Evolutionary conservation across 2,113 vertebrate species (phyloP), one percentile per base, ranked within the genome.

Genomic region (Coptodon rendalli): DNA sequence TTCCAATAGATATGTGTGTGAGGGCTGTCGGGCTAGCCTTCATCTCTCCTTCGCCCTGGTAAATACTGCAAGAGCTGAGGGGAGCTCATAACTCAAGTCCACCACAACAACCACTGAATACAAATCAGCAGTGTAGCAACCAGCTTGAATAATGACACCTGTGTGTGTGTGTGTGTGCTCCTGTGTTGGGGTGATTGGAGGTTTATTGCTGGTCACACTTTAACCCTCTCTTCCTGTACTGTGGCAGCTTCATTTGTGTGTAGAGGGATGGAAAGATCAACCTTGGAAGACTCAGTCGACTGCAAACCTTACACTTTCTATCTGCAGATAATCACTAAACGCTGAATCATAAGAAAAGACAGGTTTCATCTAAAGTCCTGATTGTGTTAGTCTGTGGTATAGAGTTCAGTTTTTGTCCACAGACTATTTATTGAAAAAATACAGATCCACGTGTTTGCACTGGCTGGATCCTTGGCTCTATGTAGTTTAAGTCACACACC

Each of bases 191-290:
- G 53, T 24, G 38, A 80, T 61, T 66, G 85, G 48, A 71, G n/a
- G 53, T 89, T 86, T 94, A 91, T 88, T 86, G 84, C 85, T 85
- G 86, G 92, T 95, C 86, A 92, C 91, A 85, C 89, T 92, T 94
- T 90, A 91, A 94, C 93, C 86, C 45, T 79, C 27, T 84, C 84
- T 86, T 89, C 71, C 86, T 87, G 83, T 73, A 34, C 83, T 83
- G 61, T 90, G 87, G 83, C 81, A 91, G 87, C 27, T 93, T 92
- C 82, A 93, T 89, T 90, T 86, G 56, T 19, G 24, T 76, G 24
- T 29, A 76, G 10, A 31, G 1, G 19, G 29, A 27, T 71, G 14
- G 14, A 48, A 73, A 73, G 11, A 52, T 38, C 61, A 45, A n/a
- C 24, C 27, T 50, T 45, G n/a, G 84, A 38, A 31, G 8, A 53